Percentiles rank a stretch among this genome's conserved stretches.
These are phyloP conservation scores for Drosophila tani DNA, from an alignment of 1,140 invertebrate species.

Conservation along the genomic window DNA sequence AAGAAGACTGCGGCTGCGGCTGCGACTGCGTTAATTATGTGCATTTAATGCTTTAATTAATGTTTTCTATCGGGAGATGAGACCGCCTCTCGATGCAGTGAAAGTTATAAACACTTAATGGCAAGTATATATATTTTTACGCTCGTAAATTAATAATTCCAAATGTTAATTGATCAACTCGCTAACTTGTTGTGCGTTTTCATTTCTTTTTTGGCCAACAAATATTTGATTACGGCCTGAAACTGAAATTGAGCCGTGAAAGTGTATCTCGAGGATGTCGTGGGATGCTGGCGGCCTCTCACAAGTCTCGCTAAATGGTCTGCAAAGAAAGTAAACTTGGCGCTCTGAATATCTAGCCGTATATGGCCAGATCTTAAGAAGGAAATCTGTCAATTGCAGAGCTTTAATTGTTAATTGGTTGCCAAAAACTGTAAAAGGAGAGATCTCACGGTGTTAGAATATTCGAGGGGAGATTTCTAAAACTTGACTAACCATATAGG, in stretches of 20 bases:
- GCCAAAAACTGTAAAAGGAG: constrained; percentile 3
- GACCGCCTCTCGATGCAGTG: constrained; percentile 45
- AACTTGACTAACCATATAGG: not conserved
- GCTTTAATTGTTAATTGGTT: constrained; percentile 10
- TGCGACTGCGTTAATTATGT: constrained; percentile 68
- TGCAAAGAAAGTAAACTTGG: constrained; percentile 35
- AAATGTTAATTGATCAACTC: constrained; percentile 57
- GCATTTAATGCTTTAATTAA: constrained; percentile 77
- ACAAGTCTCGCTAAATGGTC: constrained; percentile 12
- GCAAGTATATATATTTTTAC: constrained; percentile 28
- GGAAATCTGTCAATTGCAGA: not conserved
- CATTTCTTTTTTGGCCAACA: constrained; percentile 11
- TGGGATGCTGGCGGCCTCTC: constrained; percentile 15
- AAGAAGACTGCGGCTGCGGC: constrained; percentile 29
- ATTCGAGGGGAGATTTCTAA: not conserved
- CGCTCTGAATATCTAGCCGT: constrained; percentile 9
- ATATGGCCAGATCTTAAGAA: not conserved
- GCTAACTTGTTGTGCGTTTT: constrained; percentile 59
- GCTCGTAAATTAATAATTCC: constrained; percentile 37
- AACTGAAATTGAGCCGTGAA: constrained; percentile 35
- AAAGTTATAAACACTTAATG: constrained; percentile 69
- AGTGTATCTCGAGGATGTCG: constrained; percentile 28
- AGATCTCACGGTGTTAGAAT: constrained; percentile 2
- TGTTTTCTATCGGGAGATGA: constrained; percentile 63
- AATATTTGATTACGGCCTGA: constrained; percentile 32